phyloP scores from a whole-genome alignment of 2,113 vertebrate species.

The Xenus cinereus region DNA sequence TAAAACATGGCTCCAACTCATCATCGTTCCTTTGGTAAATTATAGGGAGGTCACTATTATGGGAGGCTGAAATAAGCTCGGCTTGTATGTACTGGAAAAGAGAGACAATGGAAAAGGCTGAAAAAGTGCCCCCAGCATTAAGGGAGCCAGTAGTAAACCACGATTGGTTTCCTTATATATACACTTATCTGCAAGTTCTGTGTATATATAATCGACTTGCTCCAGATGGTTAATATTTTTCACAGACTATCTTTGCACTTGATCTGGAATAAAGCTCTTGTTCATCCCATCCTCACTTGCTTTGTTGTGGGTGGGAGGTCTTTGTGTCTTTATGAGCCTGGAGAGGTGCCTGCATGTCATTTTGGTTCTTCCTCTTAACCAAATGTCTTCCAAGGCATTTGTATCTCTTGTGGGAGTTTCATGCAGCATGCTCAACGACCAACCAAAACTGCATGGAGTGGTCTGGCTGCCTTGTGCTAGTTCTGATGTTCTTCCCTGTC shows the following conservation, averaged over 20 bases:
- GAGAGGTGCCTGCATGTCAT: constrained; percentile 53
- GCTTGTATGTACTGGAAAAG: not conserved
- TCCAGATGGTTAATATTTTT: not conserved
- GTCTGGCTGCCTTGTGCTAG: not conserved
- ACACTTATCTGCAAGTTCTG: constrained; percentile 12
- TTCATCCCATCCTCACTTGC: constrained; percentile 23
- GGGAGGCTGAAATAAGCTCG: not conserved
- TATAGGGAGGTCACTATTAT: not conserved
- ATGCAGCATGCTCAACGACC: constrained; percentile 13
- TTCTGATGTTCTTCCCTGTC: not conserved
- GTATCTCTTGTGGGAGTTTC: not conserved
- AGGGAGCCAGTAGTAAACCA: not conserved
- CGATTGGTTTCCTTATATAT: constrained; percentile 58
- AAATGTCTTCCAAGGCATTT: not conserved
- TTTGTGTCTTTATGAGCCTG: not conserved
- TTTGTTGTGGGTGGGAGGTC: not conserved
- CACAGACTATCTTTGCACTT: constrained; percentile 25
- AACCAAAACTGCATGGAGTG: constrained; percentile 13
- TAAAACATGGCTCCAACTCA: not conserved
- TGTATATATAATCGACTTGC: constrained; percentile 49
- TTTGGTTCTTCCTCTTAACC: not conserved
- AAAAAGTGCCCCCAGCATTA: constrained; percentile 54
- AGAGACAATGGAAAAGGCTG: not conserved
- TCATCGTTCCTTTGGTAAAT: not conserved
- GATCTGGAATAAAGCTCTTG: not conserved